phyloP scores from a whole-genome alignment of 2,888 invertebrate species.

The Cantharis lateralis region DNA sequence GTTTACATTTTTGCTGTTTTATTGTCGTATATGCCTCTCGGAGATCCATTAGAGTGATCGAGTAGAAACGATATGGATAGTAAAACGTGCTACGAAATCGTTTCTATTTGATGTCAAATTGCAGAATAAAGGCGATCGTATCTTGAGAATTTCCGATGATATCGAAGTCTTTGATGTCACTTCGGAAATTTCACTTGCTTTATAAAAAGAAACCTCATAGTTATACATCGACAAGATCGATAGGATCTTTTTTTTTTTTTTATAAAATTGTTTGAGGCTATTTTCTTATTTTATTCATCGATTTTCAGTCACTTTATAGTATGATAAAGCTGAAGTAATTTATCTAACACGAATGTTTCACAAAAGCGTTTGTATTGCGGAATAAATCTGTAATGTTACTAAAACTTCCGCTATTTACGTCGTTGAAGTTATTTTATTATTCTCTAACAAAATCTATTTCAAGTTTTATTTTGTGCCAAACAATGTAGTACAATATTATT shows the following conservation, averaged over 20 bases:
- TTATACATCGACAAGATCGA: not conserved
- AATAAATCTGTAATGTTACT: not conserved
- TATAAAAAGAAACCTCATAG: not conserved
- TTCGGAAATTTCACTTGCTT: not conserved
- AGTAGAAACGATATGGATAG: not conserved
- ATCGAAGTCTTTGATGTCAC: not conserved
- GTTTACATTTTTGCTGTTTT: not conserved
- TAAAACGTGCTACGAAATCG: slow-evolving; percentile 3
- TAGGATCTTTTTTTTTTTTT: not conserved
- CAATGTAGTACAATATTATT: not conserved
- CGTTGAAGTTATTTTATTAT: not conserved
- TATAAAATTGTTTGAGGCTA: not conserved
- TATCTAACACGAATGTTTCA: not conserved
- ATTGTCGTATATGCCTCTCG: not conserved
- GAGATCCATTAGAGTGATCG: not conserved
- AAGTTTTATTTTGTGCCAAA: not conserved
- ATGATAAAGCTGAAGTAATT: not conserved
- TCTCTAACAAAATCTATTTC: not conserved
- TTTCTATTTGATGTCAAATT: slow-evolving; percentile 4
- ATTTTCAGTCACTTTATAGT: not conserved
- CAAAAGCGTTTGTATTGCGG: not conserved
- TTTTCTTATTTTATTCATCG: not conserved
- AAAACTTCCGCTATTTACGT: not conserved
- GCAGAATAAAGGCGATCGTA: not conserved
- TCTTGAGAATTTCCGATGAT: slow-evolving; percentile 2